Conservation (phyloP, 1,140 invertebrate species). For the Teleogryllus occipitalis region DNA sequence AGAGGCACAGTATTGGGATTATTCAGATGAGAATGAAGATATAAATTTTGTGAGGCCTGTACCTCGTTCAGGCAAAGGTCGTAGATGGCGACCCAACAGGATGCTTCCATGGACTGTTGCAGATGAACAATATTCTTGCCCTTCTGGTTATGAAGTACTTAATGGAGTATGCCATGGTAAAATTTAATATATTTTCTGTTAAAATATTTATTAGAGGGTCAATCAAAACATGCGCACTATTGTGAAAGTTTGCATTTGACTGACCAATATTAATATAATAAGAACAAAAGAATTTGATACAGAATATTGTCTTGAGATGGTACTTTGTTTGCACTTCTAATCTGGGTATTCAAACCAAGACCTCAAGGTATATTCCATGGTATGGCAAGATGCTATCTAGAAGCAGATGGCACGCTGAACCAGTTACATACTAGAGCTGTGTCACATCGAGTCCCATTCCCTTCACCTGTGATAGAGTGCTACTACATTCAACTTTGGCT, state of each 20-base stretch:
- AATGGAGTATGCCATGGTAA: constrained; percentile 17
- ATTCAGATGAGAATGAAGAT: background rate
- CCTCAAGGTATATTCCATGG: too few relatives aligned
- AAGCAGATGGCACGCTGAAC: too few relatives aligned
- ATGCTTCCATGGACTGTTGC: background rate
- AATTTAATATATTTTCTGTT: background rate
- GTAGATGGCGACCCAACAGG: background rate
- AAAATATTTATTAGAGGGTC: background rate
- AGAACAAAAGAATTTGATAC: background rate
- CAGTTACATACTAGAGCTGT: too few relatives aligned
- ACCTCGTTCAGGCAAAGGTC: background rate
- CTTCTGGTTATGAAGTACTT: constrained; percentile 7
- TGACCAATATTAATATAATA: background rate
- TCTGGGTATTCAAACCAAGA: background rate
- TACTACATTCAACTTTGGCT: too few relatives aligned
- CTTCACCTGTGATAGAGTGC: too few relatives aligned
- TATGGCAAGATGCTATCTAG: too few relatives aligned
- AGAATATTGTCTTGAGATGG: background rate
- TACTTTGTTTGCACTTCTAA: background rate
- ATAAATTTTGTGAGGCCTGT: background rate
- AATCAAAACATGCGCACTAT: background rate
- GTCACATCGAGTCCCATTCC: too few relatives aligned
- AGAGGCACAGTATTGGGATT: constrained; percentile 9
- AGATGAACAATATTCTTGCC: background rate
- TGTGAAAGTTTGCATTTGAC: background rate